Conservation (phyloP, 2,888 invertebrate genomes). For the Brachylomia viminalis region DNA sequence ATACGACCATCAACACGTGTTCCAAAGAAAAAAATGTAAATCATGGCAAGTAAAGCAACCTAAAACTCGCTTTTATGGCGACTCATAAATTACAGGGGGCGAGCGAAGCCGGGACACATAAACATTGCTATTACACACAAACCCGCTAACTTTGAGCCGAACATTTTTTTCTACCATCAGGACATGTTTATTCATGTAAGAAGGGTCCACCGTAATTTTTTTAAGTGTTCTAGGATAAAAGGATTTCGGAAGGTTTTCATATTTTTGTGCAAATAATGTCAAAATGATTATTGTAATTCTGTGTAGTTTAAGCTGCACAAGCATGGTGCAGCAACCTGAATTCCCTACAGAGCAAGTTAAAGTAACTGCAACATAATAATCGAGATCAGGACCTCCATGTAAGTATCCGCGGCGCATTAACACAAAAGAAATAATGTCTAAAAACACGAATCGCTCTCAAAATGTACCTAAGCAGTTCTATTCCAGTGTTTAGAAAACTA, state of each 20-base stretch:
- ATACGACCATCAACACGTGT: slow-evolving; percentile 75
- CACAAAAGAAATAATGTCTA: not conserved
- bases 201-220: slow-evolving; percentile 55
- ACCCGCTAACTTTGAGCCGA: slow-evolving; percentile 59
- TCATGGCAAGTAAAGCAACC: slow-evolving; percentile 68
- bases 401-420: too few relatives aligned
- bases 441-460: not conserved
- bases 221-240: slow-evolving; percentile 49
- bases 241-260: slow-evolving; percentile 32
- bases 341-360: not conserved
- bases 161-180: slow-evolving; percentile 60
- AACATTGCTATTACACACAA: slow-evolving; percentile 71
- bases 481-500: not conserved
- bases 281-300: not conserved
- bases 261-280: slow-evolving; percentile 16
- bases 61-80: slow-evolving; percentile 72
- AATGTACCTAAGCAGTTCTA: not conserved
- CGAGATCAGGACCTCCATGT: not conserved
- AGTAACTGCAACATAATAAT: not conserved
- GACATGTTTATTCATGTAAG: slow-evolving; percentile 64
- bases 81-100: slow-evolving; percentile 71
- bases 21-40: slow-evolving; percentile 78
- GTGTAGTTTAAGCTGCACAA: not conserved
- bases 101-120: slow-evolving; percentile 61
- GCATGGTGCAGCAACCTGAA: not conserved